These are phyloP conservation scores for Oncorhynchus clarkii DNA, from an alignment of 2,113 vertebrate genomes.

Conservation along the genomic window DNA sequence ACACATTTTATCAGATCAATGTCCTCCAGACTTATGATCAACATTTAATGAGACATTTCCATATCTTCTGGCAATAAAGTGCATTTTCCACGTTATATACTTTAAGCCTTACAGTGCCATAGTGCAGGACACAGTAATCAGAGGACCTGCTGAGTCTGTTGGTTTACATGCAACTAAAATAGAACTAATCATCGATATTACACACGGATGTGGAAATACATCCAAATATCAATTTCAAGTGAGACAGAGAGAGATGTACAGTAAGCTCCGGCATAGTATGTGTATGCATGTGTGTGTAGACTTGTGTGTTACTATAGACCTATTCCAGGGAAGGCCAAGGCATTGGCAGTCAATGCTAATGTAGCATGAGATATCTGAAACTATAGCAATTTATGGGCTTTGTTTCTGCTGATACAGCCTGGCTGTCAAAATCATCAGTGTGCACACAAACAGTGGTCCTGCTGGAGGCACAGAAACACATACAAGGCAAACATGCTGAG, in stretches of 20 bases:
- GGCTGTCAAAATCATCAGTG: constrained; percentile 70
- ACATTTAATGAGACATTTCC: not conserved
- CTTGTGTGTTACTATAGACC: constrained; percentile 23
- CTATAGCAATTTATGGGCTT: constrained; percentile 64
- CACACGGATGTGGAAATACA: not conserved
- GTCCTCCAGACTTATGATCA: not conserved
- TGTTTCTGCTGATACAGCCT: constrained; percentile 69
- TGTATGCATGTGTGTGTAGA: not conserved
- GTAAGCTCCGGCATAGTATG: not conserved
- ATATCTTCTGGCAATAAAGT: not conserved
- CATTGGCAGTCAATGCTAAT: constrained; percentile 65
- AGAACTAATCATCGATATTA: not conserved
- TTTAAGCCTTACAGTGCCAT: not conserved
- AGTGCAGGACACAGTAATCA: not conserved
- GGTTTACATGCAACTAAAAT: not conserved
- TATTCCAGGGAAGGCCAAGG: constrained; percentile 32
- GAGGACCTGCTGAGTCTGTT: not conserved
- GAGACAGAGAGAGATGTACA: not conserved
- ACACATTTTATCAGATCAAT: not conserved
- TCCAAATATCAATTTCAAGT: not conserved
- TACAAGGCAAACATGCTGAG: constrained; percentile 49
- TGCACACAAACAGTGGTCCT: constrained; percentile 57
- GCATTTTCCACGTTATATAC: not conserved
- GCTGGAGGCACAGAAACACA: constrained; percentile 48
- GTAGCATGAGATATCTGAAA: constrained; percentile 53